Conservation (phyloP, 2,113 vertebrate species). For the Variabilichromis moorii region DNA sequence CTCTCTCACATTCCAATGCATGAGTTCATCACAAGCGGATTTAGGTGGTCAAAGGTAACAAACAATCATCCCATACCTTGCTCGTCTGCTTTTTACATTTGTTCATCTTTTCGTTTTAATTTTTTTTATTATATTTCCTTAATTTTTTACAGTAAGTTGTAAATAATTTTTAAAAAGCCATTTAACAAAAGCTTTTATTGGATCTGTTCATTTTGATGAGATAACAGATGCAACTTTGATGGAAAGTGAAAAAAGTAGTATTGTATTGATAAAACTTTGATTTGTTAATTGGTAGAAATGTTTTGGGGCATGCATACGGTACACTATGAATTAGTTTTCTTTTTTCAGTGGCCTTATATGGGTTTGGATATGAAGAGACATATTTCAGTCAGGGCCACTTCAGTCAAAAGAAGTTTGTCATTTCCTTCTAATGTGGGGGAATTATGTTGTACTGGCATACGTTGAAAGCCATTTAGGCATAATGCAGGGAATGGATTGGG, state of each 20-base stretch:
- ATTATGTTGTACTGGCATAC: not conserved
- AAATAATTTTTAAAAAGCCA: not conserved
- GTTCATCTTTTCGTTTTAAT: not conserved
- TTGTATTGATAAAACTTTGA: not conserved
- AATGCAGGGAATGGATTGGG: not conserved
- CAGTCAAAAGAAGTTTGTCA: not conserved
- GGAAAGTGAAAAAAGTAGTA: not conserved
- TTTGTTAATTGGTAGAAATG: not conserved
- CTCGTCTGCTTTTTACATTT: not conserved
- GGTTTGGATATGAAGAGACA: not conserved
- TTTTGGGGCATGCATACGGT: not conserved
- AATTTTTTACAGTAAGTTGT: not conserved
- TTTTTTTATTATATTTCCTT: not conserved
- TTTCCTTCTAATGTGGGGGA: not conserved
- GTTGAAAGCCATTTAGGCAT: not conserved
- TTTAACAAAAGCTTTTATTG: not conserved
- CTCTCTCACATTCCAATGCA: conserved; percentile 57
- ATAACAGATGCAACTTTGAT: not conserved
- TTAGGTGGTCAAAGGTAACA: conserved; percentile 70
- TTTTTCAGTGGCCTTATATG: not conserved
- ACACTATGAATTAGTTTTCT: not conserved
- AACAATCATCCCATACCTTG: not conserved
- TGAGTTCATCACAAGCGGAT: conserved; percentile 57
- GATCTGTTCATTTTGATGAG: not conserved
- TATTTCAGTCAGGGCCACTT: not conserved